phyloP scores from a whole-genome alignment of 1,140 invertebrate species.

The Diprion similis region DNA sequence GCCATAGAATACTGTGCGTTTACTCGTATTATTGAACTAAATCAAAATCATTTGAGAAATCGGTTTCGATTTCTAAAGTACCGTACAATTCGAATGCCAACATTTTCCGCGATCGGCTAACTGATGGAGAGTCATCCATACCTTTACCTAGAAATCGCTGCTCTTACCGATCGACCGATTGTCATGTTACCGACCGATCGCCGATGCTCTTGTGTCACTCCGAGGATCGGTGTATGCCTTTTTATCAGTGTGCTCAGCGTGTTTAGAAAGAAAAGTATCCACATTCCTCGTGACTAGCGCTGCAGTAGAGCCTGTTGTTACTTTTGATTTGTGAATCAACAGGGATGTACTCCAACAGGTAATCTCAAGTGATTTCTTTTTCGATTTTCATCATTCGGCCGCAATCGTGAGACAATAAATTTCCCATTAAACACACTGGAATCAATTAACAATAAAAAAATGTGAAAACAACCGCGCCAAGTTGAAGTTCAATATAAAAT shows the following conservation, averaged over 20 bases:
- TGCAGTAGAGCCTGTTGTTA: neutral
- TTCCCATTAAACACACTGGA: neutral
- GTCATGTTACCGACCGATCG: neutral
- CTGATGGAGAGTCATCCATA: too few species aligned
- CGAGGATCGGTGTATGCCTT: neutral
- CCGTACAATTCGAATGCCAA: too few species aligned
- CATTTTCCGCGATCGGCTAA: too few species aligned
- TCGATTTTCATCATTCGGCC: neutral
- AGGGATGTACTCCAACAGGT: neutral
- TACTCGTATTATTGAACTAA: too few species aligned
- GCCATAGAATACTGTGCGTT: too few species aligned
- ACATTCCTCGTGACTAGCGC: neutral
- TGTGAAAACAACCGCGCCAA: neutral
- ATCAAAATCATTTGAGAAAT: too few species aligned
- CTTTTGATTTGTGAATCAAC: constrained; percentile 7
- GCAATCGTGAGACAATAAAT: neutral
- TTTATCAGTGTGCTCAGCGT: neutral
- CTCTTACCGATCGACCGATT: neutral
- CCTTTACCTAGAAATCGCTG: too few species aligned
- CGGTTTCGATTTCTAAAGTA: too few species aligned
- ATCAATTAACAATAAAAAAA: neutral
- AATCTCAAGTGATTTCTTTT: neutral
- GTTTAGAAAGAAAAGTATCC: neutral
- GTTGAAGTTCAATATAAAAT: neutral
- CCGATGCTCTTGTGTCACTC: neutral